Conservation (phyloP, 2,888 invertebrate species). For the Xanthia togata region DNA sequence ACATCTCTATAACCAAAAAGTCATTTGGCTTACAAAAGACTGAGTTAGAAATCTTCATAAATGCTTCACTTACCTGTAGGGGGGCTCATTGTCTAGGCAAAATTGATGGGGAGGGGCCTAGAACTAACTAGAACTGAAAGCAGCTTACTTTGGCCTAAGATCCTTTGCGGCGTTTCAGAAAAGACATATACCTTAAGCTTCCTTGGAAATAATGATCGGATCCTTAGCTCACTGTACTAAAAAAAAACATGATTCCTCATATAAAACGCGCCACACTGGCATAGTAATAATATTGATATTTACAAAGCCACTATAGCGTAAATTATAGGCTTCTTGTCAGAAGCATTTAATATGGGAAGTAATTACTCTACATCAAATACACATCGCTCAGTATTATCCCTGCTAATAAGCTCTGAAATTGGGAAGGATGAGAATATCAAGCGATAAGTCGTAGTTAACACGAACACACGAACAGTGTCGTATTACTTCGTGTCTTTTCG, state of each 20-base stretch:
- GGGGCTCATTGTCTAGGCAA: too few relatives aligned
- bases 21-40: not conserved
- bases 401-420: constrained; percentile 18
- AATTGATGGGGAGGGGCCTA: too few relatives aligned
- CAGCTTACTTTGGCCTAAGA: too few relatives aligned
- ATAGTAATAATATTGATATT: not conserved
- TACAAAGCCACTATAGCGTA: not conserved
- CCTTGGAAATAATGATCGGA: not conserved
- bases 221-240: not conserved
- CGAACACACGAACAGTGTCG: too few relatives aligned
- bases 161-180: not conserved
- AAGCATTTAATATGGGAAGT: not conserved
- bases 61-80: too few relatives aligned
- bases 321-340: not conserved
- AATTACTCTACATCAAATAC: constrained; percentile 11
- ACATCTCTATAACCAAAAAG: not conserved
- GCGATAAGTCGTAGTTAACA: not conserved
- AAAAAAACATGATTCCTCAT: not conserved
- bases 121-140: too few relatives aligned
- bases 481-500: too few relatives aligned
- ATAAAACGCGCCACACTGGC: not conserved
- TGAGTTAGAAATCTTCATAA: too few relatives aligned
- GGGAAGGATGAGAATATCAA: constrained; percentile 18
- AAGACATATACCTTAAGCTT: not conserved
- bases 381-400: constrained; percentile 3